Percentiles rank a stretch among this genome's conserved stretches.
Evolutionary conservation across 1,140 invertebrate species (phyloP).

Genomic region (Neotoxoptera formosana): DNA sequence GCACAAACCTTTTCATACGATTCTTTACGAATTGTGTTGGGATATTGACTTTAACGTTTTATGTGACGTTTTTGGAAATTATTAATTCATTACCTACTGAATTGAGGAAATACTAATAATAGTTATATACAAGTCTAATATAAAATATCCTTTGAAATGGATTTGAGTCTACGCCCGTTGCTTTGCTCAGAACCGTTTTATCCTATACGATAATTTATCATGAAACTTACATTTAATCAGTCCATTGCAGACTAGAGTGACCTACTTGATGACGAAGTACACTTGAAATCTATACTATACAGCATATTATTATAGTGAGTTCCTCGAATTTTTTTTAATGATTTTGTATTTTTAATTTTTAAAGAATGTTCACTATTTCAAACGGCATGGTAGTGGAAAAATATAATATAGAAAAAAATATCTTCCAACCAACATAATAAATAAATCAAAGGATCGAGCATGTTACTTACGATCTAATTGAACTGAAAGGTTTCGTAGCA

Average conservation of each 20-base stretch:
- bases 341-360: background rate
- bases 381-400: background rate
- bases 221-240: background rate
- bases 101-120: background rate
- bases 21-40: background rate
- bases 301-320: background rate
- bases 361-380: background rate
- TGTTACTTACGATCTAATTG: background rate
- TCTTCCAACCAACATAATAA: background rate
- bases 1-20: too few relatives aligned
- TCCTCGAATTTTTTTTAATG: background rate
- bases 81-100: background rate
- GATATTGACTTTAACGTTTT: background rate
- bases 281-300: background rate
- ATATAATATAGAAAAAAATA: background rate
- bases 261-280: background rate
- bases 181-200: background rate
- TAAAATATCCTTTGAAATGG: background rate
- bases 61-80: background rate
- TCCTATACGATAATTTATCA: background rate
- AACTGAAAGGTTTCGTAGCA: background rate
- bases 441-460: background rate
- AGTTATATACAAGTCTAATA: background rate
- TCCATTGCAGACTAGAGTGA: background rate
- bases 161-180: background rate